phyloP scores from a whole-genome alignment of 1,140 invertebrate species.

The Goniozus legneri region DNA sequence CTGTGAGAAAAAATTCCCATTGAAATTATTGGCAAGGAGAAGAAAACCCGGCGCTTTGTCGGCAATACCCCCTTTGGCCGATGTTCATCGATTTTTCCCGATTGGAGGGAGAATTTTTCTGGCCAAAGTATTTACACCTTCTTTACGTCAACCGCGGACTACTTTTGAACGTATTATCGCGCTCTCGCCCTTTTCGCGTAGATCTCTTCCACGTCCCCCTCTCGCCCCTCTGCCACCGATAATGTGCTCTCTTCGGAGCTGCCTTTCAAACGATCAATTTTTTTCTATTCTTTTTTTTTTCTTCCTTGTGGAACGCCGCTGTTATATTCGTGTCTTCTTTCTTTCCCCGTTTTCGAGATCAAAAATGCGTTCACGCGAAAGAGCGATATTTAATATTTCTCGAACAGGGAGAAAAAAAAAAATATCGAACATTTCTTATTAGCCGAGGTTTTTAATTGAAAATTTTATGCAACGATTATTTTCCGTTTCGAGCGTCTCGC shows the following conservation, averaged over 20 bases:
- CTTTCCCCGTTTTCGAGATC: background rate
- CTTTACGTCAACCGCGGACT: conserved; percentile 29
- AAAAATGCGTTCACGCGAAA: background rate
- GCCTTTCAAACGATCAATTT: too few species aligned
- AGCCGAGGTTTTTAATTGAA: too few species aligned
- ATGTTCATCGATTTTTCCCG: conserved; percentile 23
- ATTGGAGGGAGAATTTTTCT: conserved; percentile 26
- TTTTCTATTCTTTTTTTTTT: too few species aligned
- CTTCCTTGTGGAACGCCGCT: too few species aligned
- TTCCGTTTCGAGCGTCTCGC: too few species aligned
- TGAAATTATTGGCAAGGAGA: conserved; percentile 49
- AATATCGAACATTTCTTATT: too few species aligned
- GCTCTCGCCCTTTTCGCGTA: conserved; percentile 7
- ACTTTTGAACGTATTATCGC: conserved; percentile 45
- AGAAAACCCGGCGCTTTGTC: conserved; percentile 43
- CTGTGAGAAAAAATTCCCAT: conserved; percentile 51
- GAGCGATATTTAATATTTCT: too few species aligned
- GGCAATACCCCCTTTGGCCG: conserved; percentile 38
- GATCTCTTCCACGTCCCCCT: conserved; percentile 5
- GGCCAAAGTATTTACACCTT: conserved; percentile 49
- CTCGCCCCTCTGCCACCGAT: background rate
- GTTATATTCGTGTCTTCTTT: background rate
- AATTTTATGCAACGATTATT: too few species aligned
- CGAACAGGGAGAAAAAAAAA: too few species aligned
- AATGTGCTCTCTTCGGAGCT: too few species aligned